Evolutionary conservation across 1,140 invertebrate species (phyloP).

Genomic region (Hypothenemus hampei): DNA sequence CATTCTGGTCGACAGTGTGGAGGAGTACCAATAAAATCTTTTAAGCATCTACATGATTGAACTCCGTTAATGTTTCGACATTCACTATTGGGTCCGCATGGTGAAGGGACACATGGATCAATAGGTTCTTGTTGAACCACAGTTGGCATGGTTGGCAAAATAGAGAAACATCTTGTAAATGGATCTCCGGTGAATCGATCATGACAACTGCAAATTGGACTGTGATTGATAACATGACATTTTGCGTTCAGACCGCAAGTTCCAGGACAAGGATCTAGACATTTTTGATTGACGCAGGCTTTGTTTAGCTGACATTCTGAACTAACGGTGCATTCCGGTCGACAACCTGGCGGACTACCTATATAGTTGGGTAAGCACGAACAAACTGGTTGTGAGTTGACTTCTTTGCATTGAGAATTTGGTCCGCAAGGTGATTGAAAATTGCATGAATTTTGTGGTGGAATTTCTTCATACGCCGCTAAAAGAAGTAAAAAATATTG

Average conservation of each 20-base stretch:
- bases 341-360: constrained; percentile 55
- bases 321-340: constrained; percentile 57
- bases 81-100: constrained; percentile 75
- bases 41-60: constrained; percentile 60
- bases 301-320: constrained; percentile 56
- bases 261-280: constrained; percentile 57
- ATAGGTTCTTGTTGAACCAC: constrained; percentile 41
- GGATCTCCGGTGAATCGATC: constrained; percentile 55
- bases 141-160: constrained; percentile 47
- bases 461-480: constrained; percentile 32
- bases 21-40: constrained; percentile 62
- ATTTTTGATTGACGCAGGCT: constrained; percentile 61
- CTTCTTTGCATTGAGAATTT: constrained; percentile 49
- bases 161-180: constrained; percentile 44
- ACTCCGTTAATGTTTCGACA: constrained; percentile 63
- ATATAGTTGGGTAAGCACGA: constrained; percentile 55
- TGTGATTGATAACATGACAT: constrained; percentile 59
- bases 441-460: constrained; percentile 55
- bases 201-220: constrained; percentile 60
- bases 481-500: constrained; percentile 29
- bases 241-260: constrained; percentile 52
- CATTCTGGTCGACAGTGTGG: constrained; percentile 72
- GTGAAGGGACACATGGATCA: constrained; percentile 67
- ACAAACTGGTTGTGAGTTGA: constrained; percentile 53
- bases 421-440: constrained; percentile 70